Evolutionary conservation across 2,113 vertebrate species (phyloP), one percentile per base, ranked within the genome.

Genomic region (Grammomys dolichurus): DNA sequence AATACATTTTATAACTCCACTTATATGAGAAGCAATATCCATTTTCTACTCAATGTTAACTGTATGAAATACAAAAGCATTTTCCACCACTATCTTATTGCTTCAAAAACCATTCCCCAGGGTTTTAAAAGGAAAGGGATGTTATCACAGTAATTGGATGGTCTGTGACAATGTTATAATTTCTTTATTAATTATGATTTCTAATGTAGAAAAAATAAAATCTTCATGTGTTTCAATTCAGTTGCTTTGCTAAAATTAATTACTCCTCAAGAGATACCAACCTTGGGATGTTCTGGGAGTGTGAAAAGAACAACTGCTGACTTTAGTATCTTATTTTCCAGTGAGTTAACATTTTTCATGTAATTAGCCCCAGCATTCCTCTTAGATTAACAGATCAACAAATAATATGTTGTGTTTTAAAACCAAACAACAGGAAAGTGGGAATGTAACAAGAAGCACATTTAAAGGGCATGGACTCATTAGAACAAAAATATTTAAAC

Each of bases 141-240:
- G 87, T 96, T 98, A 96, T 97, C 67, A 69, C 67, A 75, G 82
- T 98, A 98, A 98, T 96, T 98, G 97, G 95, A 85, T 97, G 96
- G 85, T 94, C 96, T 80, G 0, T 98, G 98, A 98, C 97, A 98
- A 97, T 88, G 56, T 70, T 96, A 11, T 97, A 95, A 69, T 69
- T 98, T 98, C 96, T 98, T 98, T 98, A 98, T 98, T 98, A 98
- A 97, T 97, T 98, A 98, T 97, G 70, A 97, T 98, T 91, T 94
- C 94, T 98, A 98, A 97, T 96, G 94, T 94, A 97, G 85, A 87
- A 95, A 95, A 98, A 98, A 89, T 3, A 67, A 96, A 97, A 94
- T 97, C 51, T 98, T 80, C 67, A 58, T 91, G 75, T 95, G 95
- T 97, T 98, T 94, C 95, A 75, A 97, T 98, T 97, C 94, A 90